Evolutionary conservation across 2,888 invertebrate genomes (phyloP).

Genomic region (Clistopyga incitator): DNA sequence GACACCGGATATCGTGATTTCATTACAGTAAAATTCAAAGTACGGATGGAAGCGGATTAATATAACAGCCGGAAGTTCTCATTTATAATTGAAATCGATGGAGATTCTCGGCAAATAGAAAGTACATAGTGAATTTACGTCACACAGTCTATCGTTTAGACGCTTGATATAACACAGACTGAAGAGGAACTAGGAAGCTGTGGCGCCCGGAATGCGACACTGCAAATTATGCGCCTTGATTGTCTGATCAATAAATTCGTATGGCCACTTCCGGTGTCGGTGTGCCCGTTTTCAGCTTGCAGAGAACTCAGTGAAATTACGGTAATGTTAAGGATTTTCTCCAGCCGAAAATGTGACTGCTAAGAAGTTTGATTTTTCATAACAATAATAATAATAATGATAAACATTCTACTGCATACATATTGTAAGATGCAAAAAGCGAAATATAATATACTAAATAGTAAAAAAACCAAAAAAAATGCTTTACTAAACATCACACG

Average conservation of each 20-base stretch:
- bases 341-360: no score
- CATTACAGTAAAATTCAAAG: constrained; percentile 66
- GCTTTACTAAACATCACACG: no score
- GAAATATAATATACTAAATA: no score
- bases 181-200: constrained; percentile 47
- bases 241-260: constrained; percentile 37
- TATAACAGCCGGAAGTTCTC: constrained; percentile 72
- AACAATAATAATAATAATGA: no score
- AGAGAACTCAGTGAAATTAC: constrained; percentile 2
- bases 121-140: constrained; percentile 57
- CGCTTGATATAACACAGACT: constrained; percentile 29
- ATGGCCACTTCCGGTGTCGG: constrained; percentile 54
- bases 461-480: no score
- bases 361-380: no score
- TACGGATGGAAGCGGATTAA: constrained; percentile 54
- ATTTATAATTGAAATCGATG: constrained; percentile 67
- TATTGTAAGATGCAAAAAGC: no score
- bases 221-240: constrained; percentile 39
- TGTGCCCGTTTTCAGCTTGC: constrained; percentile 33
- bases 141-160: constrained; percentile 25
- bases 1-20: constrained; percentile 75
- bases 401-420: no score
- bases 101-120: constrained; percentile 51
- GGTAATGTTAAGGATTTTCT: not conserved
- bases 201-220: not conserved